Evolutionary conservation across 2,888 invertebrate species (phyloP), one percentile per base, ranked within the genome.

Genomic region (Drosophila crucigera): DNA sequence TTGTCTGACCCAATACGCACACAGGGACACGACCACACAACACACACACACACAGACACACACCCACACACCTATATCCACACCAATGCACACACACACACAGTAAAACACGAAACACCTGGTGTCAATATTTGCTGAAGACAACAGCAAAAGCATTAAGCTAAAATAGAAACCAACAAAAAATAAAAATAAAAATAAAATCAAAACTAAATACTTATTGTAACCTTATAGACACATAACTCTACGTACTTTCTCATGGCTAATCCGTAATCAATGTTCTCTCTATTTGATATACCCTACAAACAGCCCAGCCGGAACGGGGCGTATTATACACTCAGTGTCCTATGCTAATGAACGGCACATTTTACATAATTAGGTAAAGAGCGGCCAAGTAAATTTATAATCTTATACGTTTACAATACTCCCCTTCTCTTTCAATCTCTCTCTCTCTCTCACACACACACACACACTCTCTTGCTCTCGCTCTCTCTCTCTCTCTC

Each of bases 361-460:
- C 93, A 83, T 92, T 93, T 91, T 93, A 93, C 91, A 91, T 93
- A 86, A 93, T 93, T 93, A 93, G 93, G 93, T 93, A 93, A 92
- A 90, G 85, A 83, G 82, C 79, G 82, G 68, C 64, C 61, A 78
- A 64, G 41, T 41, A 22, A 72, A 64, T 68, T 78, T 47, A 30
- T 55, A 56, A 30, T 56, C 37, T 39, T 56, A 28, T 37, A 56
- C 28, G 59, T 50, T 65, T 64, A 77, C 76, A 39, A 68, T 63
- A 76, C 65, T 64, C 58, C 35, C 33, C 43, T 31, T 35, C 22
- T 37, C 22, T 39, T 14, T 56, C 39, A 53, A 4, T 47, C 16
- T 39, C 33, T 58, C 22, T 70, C n/a, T 30, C 62, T 65, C 11
- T 56, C 55, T 47, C 37, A 0, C 39, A 19, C 39, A 19, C 4